Conservation (phyloP, 2,113 vertebrate genomes). For the Chloebia gouldiae region DNA sequence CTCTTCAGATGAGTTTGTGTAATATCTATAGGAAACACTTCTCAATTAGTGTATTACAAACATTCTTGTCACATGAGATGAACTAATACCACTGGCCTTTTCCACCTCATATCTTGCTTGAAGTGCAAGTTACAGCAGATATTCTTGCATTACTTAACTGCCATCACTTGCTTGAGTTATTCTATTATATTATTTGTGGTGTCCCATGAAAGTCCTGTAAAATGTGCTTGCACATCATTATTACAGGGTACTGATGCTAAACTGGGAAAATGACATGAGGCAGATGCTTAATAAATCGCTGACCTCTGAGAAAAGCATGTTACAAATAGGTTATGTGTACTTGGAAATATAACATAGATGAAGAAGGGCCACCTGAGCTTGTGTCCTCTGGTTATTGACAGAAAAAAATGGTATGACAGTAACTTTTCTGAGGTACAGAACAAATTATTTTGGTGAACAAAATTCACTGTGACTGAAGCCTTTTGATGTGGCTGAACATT, state of each 20-base stretch:
- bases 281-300: neutral
- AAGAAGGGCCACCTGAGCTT: neutral
- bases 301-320: neutral
- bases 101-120: neutral
- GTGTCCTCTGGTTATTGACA: neutral
- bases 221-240: constrained; percentile 2
- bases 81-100: neutral
- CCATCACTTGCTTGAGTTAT: constrained; percentile 25
- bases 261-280: neutral
- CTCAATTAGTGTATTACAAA: neutral
- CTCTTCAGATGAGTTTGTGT: neutral
- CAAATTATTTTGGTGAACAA: neutral
- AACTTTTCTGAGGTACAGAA: neutral
- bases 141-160: neutral
- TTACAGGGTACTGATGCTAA: neutral
- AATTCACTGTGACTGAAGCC: neutral
- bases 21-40: neutral
- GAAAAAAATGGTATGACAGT: neutral
- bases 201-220: neutral
- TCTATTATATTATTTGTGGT: constrained; percentile 1
- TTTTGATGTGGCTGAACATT: neutral
- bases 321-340: neutral
- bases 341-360: neutral
- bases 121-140: constrained; percentile 37
- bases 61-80: neutral